A percentile compares a stretch with the other conserved stretches of the same genome.
Evolutionary conservation across 92 coral and sea anemone species (phyloP).

Genomic region (Zoanthus gigantus): DNA sequence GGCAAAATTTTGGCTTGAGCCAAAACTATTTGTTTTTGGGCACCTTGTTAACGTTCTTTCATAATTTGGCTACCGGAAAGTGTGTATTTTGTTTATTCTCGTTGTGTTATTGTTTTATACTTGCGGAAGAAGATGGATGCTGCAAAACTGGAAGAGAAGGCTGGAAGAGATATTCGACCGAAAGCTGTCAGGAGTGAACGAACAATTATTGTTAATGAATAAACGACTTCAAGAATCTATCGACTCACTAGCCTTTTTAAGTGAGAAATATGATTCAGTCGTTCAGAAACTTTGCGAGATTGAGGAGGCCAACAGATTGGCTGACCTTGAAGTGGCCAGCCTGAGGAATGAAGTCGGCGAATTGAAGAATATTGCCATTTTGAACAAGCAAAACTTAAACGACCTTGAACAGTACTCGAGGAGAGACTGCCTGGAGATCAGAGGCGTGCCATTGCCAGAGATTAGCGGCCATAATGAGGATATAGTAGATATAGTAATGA

Average conservation of each 20-base stretch:
- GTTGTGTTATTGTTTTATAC: too few species aligned
- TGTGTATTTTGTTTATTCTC: too few species aligned
- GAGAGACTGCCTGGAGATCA: constrained; percentile 9
- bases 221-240: neutral
- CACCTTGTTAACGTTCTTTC: too few species aligned
- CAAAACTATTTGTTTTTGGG: too few species aligned
- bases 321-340: constrained; percentile 3
- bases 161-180: too few species aligned
- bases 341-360: neutral
- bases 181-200: neutral
- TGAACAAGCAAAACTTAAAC: neutral
- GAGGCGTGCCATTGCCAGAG: constrained; percentile 13
- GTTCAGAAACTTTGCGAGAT: neutral
- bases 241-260: neutral
- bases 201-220: neutral
- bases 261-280: neutral
- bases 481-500: neutral
- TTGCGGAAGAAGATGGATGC: too few species aligned
- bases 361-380: neutral
- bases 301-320: neutral
- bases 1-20: too few species aligned
- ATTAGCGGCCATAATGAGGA: neutral
- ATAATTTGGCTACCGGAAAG: too few species aligned
- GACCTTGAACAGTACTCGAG: constrained; percentile 19
- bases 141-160: too few species aligned